A percentile compares a stretch with the other conserved stretches of the same genome.
These are phyloP conservation scores for Oryzias curvinotus DNA, from an alignment of 2,113 vertebrate genomes.

Conservation along the genomic window DNA sequence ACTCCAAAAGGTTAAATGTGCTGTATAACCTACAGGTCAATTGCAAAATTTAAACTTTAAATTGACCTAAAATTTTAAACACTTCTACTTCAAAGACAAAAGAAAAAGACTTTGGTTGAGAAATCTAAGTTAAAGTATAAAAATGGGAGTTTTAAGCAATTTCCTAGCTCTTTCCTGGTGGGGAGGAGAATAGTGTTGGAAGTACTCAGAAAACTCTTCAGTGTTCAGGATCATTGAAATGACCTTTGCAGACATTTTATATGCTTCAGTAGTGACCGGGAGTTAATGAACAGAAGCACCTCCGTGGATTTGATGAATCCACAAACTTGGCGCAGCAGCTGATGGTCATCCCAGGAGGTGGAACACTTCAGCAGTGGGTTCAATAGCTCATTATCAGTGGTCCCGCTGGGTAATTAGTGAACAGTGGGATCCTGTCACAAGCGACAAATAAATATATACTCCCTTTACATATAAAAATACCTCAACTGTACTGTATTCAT, in stretches of 20 bases:
- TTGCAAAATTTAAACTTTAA: too few species aligned
- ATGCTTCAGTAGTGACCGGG: conserved; percentile 44
- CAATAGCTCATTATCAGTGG: conserved; percentile 80
- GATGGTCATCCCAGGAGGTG: conserved; percentile 67
- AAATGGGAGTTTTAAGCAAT: background rate
- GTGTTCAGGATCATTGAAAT: conserved; percentile 34
- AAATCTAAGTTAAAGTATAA: too few species aligned
- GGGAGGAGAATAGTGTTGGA: conserved; percentile 18
- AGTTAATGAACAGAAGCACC: conserved; percentile 65
- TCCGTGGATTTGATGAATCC: conserved; percentile 63
- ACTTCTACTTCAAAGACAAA: too few species aligned
- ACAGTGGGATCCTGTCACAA: conserved; percentile 67
- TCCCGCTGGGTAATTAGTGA: conserved; percentile 77
- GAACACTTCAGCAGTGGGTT: conserved; percentile 60
- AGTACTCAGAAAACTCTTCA: conserved; percentile 25
- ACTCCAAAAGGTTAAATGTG: too few species aligned
- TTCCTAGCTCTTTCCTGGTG: conserved; percentile 18
- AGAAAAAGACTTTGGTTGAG: too few species aligned
- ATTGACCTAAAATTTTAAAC: too few species aligned
- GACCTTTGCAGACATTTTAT: conserved; percentile 72
- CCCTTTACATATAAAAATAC: conserved; percentile 30
- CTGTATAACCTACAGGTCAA: too few species aligned
- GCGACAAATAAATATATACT: conserved; percentile 67
- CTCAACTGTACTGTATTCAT: conserved; percentile 1
- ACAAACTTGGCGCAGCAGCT: conserved; percentile 50